Percentiles rank a stretch among this genome's conserved stretches.
Conservation (phyloP, 1,140 invertebrate species). For the Stegodyphus mimosarum region DNA sequence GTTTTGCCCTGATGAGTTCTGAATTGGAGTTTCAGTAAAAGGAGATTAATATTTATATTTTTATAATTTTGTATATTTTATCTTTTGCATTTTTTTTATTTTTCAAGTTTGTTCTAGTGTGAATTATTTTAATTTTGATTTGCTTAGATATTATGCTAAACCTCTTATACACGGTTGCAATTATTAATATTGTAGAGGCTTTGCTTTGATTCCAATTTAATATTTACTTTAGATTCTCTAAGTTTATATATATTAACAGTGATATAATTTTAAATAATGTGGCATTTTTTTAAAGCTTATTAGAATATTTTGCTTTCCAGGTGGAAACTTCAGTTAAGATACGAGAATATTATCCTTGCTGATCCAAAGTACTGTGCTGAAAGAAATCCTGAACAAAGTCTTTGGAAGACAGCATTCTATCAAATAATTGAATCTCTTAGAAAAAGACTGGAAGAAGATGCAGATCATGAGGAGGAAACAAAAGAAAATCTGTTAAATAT, state of each 20-base stretch:
- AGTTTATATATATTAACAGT: background rate
- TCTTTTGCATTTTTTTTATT: too few relatives aligned
- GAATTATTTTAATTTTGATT: too few relatives aligned
- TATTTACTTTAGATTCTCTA: background rate
- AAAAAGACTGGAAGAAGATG: slow-evolving; percentile 73
- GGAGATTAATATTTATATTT: too few relatives aligned
- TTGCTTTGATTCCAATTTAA: too few relatives aligned
- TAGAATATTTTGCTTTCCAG: slow-evolving; percentile 56
- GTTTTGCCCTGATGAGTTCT: too few relatives aligned
- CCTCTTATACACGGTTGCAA: too few relatives aligned
- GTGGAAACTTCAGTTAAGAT: slow-evolving; percentile 76
- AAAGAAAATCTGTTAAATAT: slow-evolving; percentile 78
- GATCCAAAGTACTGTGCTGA: slow-evolving; percentile 89
- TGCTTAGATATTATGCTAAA: too few relatives aligned
- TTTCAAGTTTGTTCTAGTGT: too few relatives aligned
- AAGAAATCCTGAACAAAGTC: slow-evolving; percentile 88
- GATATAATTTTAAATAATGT: background rate
- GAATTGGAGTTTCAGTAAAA: too few relatives aligned
- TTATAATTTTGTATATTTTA: too few relatives aligned
- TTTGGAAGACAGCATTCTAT: slow-evolving; percentile 92
- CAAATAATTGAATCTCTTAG: slow-evolving; percentile 87
- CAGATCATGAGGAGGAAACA: slow-evolving; percentile 72
- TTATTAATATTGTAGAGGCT: too few relatives aligned
- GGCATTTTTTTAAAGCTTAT: slow-evolving; percentile 15
- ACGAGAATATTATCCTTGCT: slow-evolving; percentile 79